Conservation (phyloP, 2,113 vertebrate species). For the Rhinolophus sinicus region DNA sequence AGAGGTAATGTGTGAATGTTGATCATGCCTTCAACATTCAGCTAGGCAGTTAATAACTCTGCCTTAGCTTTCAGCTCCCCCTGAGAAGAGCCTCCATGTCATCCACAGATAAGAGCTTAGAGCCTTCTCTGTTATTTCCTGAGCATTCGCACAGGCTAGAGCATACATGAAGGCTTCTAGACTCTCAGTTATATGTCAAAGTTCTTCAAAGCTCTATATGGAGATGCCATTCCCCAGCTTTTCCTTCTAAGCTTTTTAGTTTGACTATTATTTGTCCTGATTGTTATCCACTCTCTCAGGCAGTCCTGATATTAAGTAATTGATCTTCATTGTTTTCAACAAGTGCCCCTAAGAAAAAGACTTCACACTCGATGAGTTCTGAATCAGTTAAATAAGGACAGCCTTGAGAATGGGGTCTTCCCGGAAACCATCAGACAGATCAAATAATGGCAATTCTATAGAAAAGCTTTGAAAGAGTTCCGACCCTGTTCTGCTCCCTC, state of each 20-base stretch:
- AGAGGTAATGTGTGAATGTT: not conserved
- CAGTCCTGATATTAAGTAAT: not conserved
- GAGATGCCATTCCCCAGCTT: not conserved
- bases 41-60: not conserved
- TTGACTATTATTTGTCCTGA: not conserved
- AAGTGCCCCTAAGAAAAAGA: not conserved
- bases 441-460: not conserved
- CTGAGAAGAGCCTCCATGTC: not conserved
- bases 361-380: not conserved
- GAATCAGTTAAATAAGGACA: not conserved
- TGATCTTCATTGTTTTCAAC: not conserved
- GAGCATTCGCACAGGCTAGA: not conserved
- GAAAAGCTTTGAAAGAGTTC: not conserved
- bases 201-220: not conserved
- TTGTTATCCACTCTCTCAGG: not conserved
- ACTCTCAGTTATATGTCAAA: not conserved
- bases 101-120: not conserved
- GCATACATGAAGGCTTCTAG: not conserved
- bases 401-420: not conserved
- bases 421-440: not conserved
- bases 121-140: not conserved
- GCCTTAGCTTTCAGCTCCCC: not conserved
- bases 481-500: not conserved
- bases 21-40: not conserved
- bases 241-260: not conserved